phyloP scores from a whole-genome alignment of 2,888 invertebrate species.

The Rhopalosiphum nymphaeae region DNA sequence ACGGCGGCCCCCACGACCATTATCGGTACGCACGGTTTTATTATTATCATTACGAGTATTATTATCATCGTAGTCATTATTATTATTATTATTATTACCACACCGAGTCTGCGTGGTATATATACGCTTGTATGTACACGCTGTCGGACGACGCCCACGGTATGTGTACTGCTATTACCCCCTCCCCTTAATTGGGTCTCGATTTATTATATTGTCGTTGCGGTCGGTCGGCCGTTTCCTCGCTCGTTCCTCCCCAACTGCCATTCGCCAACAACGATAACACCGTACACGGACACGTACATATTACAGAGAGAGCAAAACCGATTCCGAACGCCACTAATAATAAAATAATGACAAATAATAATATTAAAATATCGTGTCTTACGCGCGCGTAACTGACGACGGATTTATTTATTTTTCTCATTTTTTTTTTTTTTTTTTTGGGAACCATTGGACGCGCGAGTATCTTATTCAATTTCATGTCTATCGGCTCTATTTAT shows the following conservation, averaged over 20 bases:
- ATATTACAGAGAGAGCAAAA: too few relatives aligned
- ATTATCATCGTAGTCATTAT: constrained; percentile 18
- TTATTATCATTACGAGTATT: constrained; percentile 58
- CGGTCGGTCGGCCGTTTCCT: background rate
- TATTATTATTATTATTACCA: constrained; percentile 46
- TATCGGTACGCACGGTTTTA: constrained; percentile 64
- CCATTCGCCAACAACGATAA: background rate
- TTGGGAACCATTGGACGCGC: constrained; percentile 56
- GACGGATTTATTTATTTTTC: background rate
- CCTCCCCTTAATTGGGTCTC: constrained; percentile 57
- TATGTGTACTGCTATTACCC: constrained; percentile 11
- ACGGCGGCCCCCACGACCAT: constrained; percentile 55
- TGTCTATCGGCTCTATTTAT: constrained; percentile 60
- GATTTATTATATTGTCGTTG: constrained; percentile 54
- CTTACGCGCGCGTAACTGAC: background rate
- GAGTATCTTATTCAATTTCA: constrained; percentile 62
- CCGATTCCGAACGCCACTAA: too few relatives aligned
- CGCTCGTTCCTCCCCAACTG: background rate
- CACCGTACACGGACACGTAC: background rate
- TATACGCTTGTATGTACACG: constrained; percentile 44
- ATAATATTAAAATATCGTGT: background rate
- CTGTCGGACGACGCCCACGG: constrained; percentile 61
- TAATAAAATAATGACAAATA: background rate
- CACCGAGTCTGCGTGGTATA: background rate
- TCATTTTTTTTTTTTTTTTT: constrained; percentile 19